A percentile compares a stretch with the other conserved stretches of the same genome.
phyloP scores from a whole-genome alignment of 1,140 invertebrate genomes.

The Drosophila navojoa region DNA sequence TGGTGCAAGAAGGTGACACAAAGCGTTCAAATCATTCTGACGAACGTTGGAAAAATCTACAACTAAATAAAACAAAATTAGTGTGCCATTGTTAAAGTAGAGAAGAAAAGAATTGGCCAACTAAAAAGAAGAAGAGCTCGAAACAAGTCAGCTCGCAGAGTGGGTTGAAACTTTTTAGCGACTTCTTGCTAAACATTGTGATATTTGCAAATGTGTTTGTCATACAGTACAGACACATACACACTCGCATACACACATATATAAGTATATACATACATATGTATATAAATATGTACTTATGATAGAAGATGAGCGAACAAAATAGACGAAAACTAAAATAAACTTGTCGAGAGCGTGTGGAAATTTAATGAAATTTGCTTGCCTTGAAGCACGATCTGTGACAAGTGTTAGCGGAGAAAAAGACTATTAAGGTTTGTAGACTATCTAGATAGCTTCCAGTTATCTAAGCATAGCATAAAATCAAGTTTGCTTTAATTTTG shows the following conservation, averaged over 20 bases:
- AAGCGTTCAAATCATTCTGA: conserved; percentile 32
- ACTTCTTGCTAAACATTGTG: conserved; percentile 80
- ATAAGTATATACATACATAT: neutral
- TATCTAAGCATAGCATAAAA: too few species aligned
- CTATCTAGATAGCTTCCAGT: too few species aligned
- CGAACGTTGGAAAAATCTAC: conserved; percentile 48
- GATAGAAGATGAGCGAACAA: conserved; percentile 33
- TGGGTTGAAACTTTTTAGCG: conserved; percentile 74
- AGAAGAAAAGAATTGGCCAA: conserved; percentile 30
- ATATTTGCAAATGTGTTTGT: conserved; percentile 48
- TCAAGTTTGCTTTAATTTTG: too few species aligned
- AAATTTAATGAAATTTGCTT: conserved; percentile 22
- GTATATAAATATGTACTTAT: conserved; percentile 1
- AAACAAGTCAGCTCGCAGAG: conserved; percentile 15
- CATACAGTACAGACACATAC: neutral
- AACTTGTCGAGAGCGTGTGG: conserved; percentile 13
- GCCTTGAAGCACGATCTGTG: conserved; percentile 1
- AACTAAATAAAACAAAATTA: conserved; percentile 52
- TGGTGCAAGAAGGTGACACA: neutral
- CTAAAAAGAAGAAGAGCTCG: conserved; percentile 26
- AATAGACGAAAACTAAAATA: conserved; percentile 1
- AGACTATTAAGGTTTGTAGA: neutral
- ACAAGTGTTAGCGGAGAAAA: neutral
- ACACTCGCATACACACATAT: conserved; percentile 2
- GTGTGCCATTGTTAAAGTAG: conserved; percentile 65